Percentiles rank a stretch among this genome's conserved stretches.
Conservation (phyloP, 2,797 vertebrate genomes). For the Pangasius djambal region DNA sequence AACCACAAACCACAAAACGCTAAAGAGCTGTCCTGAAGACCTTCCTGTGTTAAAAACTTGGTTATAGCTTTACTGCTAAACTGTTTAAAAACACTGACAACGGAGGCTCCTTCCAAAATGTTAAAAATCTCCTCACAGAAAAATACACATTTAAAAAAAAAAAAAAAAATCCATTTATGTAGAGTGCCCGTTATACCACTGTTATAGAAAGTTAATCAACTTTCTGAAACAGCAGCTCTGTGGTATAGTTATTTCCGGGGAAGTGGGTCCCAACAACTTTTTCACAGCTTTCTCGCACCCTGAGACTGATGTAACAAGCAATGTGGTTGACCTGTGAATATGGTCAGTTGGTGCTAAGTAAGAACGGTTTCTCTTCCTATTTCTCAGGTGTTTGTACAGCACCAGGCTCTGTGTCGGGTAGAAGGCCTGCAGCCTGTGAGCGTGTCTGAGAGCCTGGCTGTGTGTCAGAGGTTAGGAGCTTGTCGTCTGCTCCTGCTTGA, state of each 20-base stretch:
- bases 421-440: slow-evolving; percentile 84
- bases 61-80: not conserved
- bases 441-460: slow-evolving; percentile 82
- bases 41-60: not conserved
- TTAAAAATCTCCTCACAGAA: not conserved
- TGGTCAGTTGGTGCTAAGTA: not conserved
- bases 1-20: not conserved
- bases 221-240: not conserved
- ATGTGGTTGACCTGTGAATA: not conserved
- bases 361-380: not conserved
- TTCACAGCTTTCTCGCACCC: not conserved
- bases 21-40: not conserved
- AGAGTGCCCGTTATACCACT: not conserved
- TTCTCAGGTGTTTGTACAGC: slow-evolving; percentile 86
- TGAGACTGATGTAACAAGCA: not conserved
- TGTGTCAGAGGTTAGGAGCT: slow-evolving; percentile 84
- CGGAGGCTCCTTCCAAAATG: not conserved
- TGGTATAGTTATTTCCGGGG: not conserved
- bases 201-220: too few species aligned
- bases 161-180: too few species aligned
- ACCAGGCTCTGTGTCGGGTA: slow-evolving; percentile 85
- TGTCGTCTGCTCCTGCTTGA: slow-evolving; percentile 89
- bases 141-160: too few species aligned
- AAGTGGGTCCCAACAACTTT: not conserved
- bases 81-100: not conserved